A percentile compares a stretch with the other conserved stretches of the same genome.
Evolutionary conservation across 2,113 vertebrate species (phyloP).

Genomic region (Dendropsophus ebraccatus): DNA sequence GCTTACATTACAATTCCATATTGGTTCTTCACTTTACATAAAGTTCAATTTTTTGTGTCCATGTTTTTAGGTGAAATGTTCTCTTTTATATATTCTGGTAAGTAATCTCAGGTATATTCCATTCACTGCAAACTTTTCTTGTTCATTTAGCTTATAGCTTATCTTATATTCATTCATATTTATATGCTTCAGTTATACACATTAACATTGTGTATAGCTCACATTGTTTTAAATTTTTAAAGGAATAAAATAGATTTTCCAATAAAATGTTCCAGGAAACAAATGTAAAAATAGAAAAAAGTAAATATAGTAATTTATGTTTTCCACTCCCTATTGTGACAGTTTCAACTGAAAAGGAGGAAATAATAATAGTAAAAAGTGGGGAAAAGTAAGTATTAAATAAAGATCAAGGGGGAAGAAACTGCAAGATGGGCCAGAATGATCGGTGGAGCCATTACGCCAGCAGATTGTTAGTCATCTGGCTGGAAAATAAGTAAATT

Average conservation of each 20-base stretch:
- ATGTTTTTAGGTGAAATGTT: no score
- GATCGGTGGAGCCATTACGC: conserved; percentile 5
- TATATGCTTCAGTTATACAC: background rate
- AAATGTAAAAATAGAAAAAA: conserved; percentile 1
- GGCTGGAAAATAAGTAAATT: background rate
- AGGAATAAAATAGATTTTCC: background rate
- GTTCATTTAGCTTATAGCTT: no score
- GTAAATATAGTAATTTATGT: conserved; percentile 12
- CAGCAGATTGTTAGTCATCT: conserved; percentile 38
- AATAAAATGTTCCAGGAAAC: conserved; percentile 1
- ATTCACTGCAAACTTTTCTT: no score
- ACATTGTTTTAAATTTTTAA: background rate
- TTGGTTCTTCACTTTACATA: no score
- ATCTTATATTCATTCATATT: background rate
- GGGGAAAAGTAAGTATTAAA: background rate
- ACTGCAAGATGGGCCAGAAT: background rate
- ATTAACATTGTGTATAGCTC: background rate
- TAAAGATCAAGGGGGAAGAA: background rate
- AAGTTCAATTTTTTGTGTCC: no score
- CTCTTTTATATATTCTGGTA: no score
- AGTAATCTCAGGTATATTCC: no score
- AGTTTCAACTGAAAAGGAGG: background rate
- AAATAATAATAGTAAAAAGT: background rate
- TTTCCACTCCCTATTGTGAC: conserved; percentile 3
- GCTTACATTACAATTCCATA: no score